Conservation (phyloP, 2,888 invertebrate species). For the Spatulosminthurus flaviceps region DNA sequence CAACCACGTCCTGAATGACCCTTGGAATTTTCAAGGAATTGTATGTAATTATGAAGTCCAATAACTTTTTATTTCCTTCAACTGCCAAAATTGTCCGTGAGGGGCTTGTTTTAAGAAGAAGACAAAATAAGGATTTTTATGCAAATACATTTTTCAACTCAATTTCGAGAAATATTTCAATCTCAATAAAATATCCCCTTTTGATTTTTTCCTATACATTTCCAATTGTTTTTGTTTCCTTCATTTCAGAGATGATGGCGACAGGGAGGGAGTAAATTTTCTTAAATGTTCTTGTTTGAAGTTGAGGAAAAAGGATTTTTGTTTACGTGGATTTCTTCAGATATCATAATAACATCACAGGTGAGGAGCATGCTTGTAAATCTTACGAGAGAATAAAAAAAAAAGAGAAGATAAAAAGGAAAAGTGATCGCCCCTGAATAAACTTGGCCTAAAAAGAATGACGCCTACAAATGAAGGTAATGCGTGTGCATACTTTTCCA, state of each 20-base stretch:
- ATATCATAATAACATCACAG: not conserved
- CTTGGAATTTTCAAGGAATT: not conserved
- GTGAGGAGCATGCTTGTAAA: conserved; percentile 3
- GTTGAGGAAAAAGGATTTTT: too few relatives aligned
- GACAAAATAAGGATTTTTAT: too few relatives aligned
- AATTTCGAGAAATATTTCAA: too few relatives aligned
- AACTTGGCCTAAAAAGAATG: conserved; percentile 50
- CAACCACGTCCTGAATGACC: not conserved
- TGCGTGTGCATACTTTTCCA: conserved; percentile 5
- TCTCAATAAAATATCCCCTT: too few relatives aligned
- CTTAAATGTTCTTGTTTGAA: not conserved
- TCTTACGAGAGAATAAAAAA: not conserved
- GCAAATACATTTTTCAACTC: too few relatives aligned
- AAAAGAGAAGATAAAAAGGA: conserved; percentile 36
- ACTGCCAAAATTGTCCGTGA: conserved; percentile 9
- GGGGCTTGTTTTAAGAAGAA: not conserved
- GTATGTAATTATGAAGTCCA: not conserved
- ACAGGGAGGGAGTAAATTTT: not conserved
- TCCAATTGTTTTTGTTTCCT: not conserved
- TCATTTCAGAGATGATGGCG: not conserved
- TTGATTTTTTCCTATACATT: too few relatives aligned
- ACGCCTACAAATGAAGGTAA: conserved; percentile 49
- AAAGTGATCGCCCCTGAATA: conserved; percentile 50
- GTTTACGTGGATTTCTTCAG: too few relatives aligned
- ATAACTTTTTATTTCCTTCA: conserved; percentile 1